phyloP scores from a whole-genome alignment of 2,888 invertebrate genomes.

The Fabriciana adippe region DNA sequence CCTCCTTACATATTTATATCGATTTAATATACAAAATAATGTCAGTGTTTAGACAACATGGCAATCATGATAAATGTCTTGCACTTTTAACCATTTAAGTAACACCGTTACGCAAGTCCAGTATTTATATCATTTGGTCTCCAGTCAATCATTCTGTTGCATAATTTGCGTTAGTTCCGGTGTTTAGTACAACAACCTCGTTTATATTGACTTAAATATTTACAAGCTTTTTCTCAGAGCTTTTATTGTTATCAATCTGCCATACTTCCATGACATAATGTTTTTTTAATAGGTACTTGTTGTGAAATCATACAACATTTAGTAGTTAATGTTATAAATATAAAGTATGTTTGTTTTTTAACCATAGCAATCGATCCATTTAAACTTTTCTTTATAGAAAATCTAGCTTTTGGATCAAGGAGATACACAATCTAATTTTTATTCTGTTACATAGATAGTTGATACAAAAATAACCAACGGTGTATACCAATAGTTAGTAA shows the following conservation, averaged over 20 bases:
- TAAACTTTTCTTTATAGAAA: too few species aligned
- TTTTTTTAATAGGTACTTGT: neutral
- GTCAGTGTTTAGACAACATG: slow-evolving; percentile 9
- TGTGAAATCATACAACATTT: too few species aligned
- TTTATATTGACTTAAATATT: neutral
- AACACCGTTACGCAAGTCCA: slow-evolving; percentile 22
- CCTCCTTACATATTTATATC: neutral
- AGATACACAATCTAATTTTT: too few species aligned
- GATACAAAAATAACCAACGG: too few species aligned
- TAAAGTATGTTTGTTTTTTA: too few species aligned
- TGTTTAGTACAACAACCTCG: slow-evolving; percentile 15
- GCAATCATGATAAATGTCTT: slow-evolving; percentile 19
- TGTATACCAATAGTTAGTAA: too few species aligned
- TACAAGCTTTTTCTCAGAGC: slow-evolving; percentile 1
- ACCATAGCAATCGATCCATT: too few species aligned
- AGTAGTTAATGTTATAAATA: too few species aligned
- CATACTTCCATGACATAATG: neutral
- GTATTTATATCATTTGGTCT: slow-evolving; percentile 15
- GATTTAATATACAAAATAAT: slow-evolving; percentile 7
- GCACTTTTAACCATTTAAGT: slow-evolving; percentile 12
- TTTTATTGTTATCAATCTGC: neutral
- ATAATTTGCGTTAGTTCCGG: slow-evolving; percentile 30
- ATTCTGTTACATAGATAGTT: too few species aligned
- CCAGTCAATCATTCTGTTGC: slow-evolving; percentile 28
- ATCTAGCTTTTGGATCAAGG: too few species aligned